Conservation (phyloP, 2,888 invertebrate genomes). For the Therioaphis trifolii region DNA sequence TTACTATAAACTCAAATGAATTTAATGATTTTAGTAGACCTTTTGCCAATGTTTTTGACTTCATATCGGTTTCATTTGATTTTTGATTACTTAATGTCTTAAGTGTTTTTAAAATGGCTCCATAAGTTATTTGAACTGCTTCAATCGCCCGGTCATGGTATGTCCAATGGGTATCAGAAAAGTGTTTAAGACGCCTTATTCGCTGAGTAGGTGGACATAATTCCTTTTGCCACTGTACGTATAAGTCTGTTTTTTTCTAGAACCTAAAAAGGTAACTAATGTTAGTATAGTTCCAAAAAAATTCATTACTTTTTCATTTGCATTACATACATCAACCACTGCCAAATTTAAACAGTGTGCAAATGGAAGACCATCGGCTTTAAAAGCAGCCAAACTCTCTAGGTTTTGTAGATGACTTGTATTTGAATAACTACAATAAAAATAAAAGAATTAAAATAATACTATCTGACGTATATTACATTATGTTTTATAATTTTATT, state of each 20-base stretch:
- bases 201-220: slow-evolving; percentile 17
- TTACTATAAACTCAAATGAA: slow-evolving; percentile 31
- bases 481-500: too few relatives aligned
- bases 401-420: too few relatives aligned
- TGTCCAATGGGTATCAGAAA: slow-evolving; percentile 37
- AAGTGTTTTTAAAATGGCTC: slow-evolving; percentile 39
- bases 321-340: slow-evolving; percentile 34
- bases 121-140: slow-evolving; percentile 19
- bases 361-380: too few relatives aligned
- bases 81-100: slow-evolving; percentile 25
- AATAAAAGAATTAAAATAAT: too few relatives aligned
- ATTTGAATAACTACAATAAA: too few relatives aligned
- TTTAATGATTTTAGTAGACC: slow-evolving; percentile 39
- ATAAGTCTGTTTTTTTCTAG: not conserved
- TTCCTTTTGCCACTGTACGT: slow-evolving; percentile 13
- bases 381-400: too few relatives aligned
- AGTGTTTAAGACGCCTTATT: slow-evolving; percentile 37
- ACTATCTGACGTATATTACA: too few relatives aligned
- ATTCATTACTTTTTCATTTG: not conserved
- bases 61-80: slow-evolving; percentile 27
- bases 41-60: slow-evolving; percentile 40
- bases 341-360: slow-evolving; percentile 35
- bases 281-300: slow-evolving; percentile 18
- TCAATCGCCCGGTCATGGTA: slow-evolving; percentile 33
- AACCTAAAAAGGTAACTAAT: slow-evolving; percentile 9